These are phyloP conservation scores for Rachycentron canadum DNA, from an alignment of 2,797 vertebrate genomes.

Conservation along the genomic window DNA sequence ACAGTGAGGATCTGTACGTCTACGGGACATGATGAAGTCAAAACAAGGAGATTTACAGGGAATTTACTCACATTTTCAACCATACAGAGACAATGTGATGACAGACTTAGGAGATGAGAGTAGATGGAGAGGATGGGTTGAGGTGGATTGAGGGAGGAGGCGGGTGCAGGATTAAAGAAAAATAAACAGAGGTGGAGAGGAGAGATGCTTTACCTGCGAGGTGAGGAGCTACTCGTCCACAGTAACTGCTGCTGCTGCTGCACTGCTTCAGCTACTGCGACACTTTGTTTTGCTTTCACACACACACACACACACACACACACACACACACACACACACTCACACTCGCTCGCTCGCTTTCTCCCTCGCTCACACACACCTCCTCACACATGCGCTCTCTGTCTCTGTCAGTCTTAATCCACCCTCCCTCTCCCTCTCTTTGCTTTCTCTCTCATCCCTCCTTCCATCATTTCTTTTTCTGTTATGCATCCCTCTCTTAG, in stretches of 20 bases:
- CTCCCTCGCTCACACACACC: constrained; percentile 68
- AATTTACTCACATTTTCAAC: not conserved
- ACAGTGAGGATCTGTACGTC: not conserved
- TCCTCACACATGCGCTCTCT: constrained; percentile 77
- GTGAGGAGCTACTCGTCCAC: constrained; percentile 70
- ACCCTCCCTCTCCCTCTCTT: constrained; percentile 14
- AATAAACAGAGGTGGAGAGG: constrained; percentile 18
- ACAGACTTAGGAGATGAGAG: constrained; percentile 20
- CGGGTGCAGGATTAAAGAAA: not conserved
- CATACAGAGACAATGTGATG: constrained; percentile 4
- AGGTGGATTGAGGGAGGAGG: constrained; percentile 34
- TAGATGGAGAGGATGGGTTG: constrained; percentile 1
- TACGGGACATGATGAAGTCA: not conserved
- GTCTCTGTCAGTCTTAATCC: constrained; percentile 56
- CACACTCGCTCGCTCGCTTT: constrained; percentile 37
- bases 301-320: constrained; percentile 42
- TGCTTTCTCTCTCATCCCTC: constrained; percentile 53
- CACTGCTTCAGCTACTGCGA: constrained; percentile 84
- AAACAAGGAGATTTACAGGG: not conserved
- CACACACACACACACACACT: not conserved
- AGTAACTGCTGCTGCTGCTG: constrained; percentile 63
- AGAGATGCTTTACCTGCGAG: constrained; percentile 74
- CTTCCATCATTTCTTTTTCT: constrained; percentile 57
- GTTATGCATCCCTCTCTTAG: constrained; percentile 53
- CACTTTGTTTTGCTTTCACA: constrained; percentile 84